These are phyloP conservation scores for Scaeva pyrastri DNA, from an alignment of 2,888 invertebrate genomes.

Conservation along the genomic window DNA sequence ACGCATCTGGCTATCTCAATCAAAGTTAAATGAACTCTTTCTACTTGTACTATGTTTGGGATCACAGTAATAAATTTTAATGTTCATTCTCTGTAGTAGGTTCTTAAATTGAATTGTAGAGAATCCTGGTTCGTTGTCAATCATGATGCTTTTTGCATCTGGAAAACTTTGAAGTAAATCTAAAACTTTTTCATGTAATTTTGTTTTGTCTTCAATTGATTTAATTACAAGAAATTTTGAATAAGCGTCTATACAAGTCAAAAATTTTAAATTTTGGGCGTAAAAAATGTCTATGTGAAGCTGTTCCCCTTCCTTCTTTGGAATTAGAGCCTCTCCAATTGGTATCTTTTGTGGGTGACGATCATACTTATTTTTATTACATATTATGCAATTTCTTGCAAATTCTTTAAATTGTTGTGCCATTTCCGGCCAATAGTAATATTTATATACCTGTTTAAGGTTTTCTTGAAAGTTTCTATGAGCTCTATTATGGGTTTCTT, in stretches of 20 bases:
- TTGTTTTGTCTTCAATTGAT: too few relatives aligned
- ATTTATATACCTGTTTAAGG: not conserved
- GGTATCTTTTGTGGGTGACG: conserved; percentile 57
- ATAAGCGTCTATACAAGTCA: too few relatives aligned
- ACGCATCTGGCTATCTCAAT: conserved; percentile 46
- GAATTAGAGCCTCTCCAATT: conserved; percentile 69
- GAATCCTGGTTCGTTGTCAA: conserved; percentile 69
- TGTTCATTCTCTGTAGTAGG: conserved; percentile 53
- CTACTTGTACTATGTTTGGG: conserved; percentile 47
- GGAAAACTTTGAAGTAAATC: conserved; percentile 56
- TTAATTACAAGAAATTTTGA: too few relatives aligned
- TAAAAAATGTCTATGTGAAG: conserved; percentile 62
- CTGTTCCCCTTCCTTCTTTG: conserved; percentile 57
- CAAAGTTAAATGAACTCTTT: conserved; percentile 57
- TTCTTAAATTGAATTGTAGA: conserved; percentile 57
- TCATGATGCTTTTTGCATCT: conserved; percentile 37
- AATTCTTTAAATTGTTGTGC: conserved; percentile 53
- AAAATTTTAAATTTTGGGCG: conserved; percentile 53
- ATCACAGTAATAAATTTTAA: conserved; percentile 60
- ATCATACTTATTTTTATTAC: conserved; percentile 62
- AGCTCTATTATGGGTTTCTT: conserved; percentile 8
- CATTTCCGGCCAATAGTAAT: not conserved
- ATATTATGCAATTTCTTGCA: conserved; percentile 44
- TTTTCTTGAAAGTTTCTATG: not conserved
- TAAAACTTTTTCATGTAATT: too few relatives aligned